A percentile compares a stretch with the other conserved stretches of the same genome.
Evolutionary conservation across 1,140 invertebrate genomes (phyloP).

Genomic region (Nylanderia fulva): DNA sequence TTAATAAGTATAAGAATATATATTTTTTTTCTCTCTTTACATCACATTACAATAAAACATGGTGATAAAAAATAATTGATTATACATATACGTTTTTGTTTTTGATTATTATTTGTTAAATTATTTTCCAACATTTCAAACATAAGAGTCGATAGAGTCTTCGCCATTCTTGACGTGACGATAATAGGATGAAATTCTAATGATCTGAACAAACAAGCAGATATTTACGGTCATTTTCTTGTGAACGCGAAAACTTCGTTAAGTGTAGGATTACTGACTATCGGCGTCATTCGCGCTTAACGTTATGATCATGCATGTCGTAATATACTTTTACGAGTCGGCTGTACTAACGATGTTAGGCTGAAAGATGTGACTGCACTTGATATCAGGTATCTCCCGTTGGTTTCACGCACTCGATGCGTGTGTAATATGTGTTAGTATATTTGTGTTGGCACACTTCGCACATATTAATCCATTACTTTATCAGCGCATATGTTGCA

Average conservation of each 20-base stretch:
- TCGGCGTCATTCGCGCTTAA: constrained; percentile 37
- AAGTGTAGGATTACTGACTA: constrained; percentile 17
- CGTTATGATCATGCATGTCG: not conserved
- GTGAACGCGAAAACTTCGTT: constrained; percentile 35
- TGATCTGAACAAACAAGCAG: not conserved
- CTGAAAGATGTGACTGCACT: constrained; percentile 46
- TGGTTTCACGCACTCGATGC: constrained; percentile 35
- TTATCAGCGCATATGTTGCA: not conserved
- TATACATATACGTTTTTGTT: constrained; percentile 4
- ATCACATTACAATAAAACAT: not conserved
- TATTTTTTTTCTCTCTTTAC: not conserved
- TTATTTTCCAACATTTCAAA: not conserved
- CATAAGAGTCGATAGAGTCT: not conserved
- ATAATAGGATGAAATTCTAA: constrained; percentile 15
- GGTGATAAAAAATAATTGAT: not conserved
- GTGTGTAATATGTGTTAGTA: constrained; percentile 30
- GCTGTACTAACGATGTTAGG: constrained; percentile 45
- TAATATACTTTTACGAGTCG: constrained; percentile 40
- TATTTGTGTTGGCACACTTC: constrained; percentile 27
- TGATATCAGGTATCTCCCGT: constrained; percentile 48
- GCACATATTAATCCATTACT: not conserved
- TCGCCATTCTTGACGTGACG: not conserved
- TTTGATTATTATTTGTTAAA: not conserved
- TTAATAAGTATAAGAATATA: not conserved
- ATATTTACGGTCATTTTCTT: constrained; percentile 27